Evolutionary conservation across 2,113 vertebrate species (phyloP), one percentile per base, ranked within the genome.

Genomic region (Nannobrachium achirus): DNA sequence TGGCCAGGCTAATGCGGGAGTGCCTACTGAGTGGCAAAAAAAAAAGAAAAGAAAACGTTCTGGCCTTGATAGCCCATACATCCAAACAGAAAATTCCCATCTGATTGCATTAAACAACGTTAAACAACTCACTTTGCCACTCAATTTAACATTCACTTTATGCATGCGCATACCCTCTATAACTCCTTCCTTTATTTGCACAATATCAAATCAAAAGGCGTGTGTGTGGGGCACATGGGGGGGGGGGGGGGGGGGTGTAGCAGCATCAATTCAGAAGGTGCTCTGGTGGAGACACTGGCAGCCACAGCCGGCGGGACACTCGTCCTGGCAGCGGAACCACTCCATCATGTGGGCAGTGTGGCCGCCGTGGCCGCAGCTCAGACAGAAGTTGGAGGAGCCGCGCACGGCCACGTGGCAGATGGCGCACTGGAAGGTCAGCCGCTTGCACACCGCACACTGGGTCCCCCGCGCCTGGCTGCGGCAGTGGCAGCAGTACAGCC

Each of bases 291-390:
- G 88, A 73, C 98, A 99, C 86, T 94, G 96, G 88, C 98, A 99
- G 0, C 98, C 98, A 0, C 98, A 99, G 73, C 98, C 97, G 0
- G 97, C 96, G 52, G 97, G 97, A 65, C 98, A 99, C 68, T 98
- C 95, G 69, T 98, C 97, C 84, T 96, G 97, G 0, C 92, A 92
- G 33, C 96, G 92, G 60, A 99, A 99, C 98, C 98, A 99, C 81
- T 98, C 97, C 95, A 99, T 95, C 98, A 99, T 98, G 84, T 98
- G 98, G 66, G 92, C 93, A 49, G 97, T 98, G 90, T 99, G 97
- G 3, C 98, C 98, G 0, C 98, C 98, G 0, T 99, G 97, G 0
- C 96, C 97, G 0, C 98, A 99, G n/a, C 94, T 96, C 64, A 99
- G 92, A 85, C 98, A 99, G 94, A 99, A 99, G 48, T 98, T 99